Percentiles rank a stretch among this genome's conserved stretches.
Evolutionary conservation across 2,888 invertebrate species (phyloP).

Genomic region (Eucera pruinosa): DNA sequence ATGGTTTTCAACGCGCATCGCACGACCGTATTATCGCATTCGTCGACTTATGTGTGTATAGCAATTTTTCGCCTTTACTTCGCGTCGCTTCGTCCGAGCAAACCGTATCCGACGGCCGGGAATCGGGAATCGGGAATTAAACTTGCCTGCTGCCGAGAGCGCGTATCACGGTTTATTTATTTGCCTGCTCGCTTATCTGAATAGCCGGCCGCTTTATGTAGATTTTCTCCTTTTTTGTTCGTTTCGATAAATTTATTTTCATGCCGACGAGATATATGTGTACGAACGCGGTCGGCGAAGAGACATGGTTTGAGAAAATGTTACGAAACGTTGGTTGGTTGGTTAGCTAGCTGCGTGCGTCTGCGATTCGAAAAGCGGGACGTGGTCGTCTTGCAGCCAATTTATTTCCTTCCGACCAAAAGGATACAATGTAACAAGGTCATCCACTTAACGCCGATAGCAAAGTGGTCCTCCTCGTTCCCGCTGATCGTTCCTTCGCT

Average conservation of each 20-base stretch:
- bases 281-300: no score
- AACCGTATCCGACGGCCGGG: background rate
- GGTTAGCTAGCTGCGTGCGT: no score
- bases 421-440: background rate
- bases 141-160: background rate
- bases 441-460: background rate
- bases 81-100: background rate
- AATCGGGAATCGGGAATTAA: background rate
- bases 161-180: constrained; percentile 1
- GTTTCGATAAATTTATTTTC: constrained; percentile 35
- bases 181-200: constrained; percentile 11
- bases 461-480: background rate
- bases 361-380: background rate
- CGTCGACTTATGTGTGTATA: background rate
- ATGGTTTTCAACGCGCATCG: background rate
- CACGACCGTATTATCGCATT: no score
- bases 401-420: constrained; percentile 5
- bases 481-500: background rate
- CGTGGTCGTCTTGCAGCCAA: constrained; percentile 3
- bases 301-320: no score
- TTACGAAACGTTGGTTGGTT: no score
- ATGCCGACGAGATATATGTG: constrained; percentile 11
- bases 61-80: background rate
- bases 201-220: background rate
- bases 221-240: background rate